Evolutionary conservation across 2,797 vertebrate species (phyloP).

Genomic region (Enteromius argenteus): DNA sequence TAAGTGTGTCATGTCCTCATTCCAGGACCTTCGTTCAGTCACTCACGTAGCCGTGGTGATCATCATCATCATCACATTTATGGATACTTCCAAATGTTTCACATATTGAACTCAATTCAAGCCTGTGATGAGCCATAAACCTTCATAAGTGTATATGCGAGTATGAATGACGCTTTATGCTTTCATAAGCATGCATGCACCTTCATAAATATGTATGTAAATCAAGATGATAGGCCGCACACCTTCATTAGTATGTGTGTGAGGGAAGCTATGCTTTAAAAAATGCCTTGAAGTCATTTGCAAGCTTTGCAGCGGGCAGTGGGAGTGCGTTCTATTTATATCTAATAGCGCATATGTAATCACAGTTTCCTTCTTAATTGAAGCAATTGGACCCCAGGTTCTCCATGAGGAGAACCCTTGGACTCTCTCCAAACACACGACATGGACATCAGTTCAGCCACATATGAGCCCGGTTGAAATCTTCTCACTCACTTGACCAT

Average conservation of each 20-base stretch:
- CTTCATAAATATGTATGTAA: conserved; percentile 40
- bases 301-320: conserved; percentile 3
- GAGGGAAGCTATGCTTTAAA: not conserved
- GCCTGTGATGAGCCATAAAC: not conserved
- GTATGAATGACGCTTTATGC: not conserved
- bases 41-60: conserved; percentile 9
- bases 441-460: conserved; percentile 29
- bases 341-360: conserved; percentile 28
- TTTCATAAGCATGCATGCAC: conserved; percentile 2
- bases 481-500: conserved; percentile 10
- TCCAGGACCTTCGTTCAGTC: conserved; percentile 33
- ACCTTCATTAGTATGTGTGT: conserved; percentile 34
- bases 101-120: not conserved
- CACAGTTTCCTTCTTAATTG: conserved; percentile 34
- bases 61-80: not conserved
- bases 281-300: conserved; percentile 18
- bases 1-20: conserved; percentile 41
- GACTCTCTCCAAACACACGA: not conserved
- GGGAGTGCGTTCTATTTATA: conserved; percentile 23
- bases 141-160: conserved; percentile 16
- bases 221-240: conserved; percentile 28
- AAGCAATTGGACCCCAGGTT: not conserved
- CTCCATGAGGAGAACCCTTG: not conserved
- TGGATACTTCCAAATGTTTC: not conserved
- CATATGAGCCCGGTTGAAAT: not conserved